phyloP scores from a whole-genome alignment of 2,888 invertebrate genomes.

The Volucella bombylans region DNA sequence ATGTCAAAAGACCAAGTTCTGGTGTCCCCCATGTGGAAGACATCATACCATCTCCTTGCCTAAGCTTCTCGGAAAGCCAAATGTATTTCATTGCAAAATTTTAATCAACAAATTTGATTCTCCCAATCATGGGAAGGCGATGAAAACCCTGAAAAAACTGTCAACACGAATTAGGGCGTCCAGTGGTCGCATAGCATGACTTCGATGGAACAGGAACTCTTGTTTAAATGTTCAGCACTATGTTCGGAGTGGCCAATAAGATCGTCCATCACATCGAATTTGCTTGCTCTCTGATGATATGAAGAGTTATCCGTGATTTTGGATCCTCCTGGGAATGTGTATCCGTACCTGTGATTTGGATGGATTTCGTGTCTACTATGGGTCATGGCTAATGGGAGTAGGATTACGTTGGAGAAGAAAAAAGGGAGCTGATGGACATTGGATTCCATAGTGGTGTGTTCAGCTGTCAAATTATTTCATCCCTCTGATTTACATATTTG shows the following conservation, averaged over 20 bases:
- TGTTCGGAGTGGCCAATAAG: slow-evolving; percentile 32
- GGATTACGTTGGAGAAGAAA: no score
- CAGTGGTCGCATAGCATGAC: neutral
- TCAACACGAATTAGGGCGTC: slow-evolving; percentile 54
- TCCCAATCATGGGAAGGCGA: slow-evolving; percentile 60
- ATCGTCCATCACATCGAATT: slow-evolving; percentile 45
- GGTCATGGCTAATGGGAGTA: no score
- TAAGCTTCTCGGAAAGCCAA: slow-evolving; percentile 54
- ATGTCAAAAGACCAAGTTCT: slow-evolving; percentile 42
- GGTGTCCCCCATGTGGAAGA: slow-evolving; percentile 38
- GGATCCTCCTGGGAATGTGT: slow-evolving; percentile 58
- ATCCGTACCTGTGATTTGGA: slow-evolving; percentile 16
- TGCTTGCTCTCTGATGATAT: slow-evolving; percentile 34
- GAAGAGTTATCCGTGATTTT: slow-evolving; percentile 12
- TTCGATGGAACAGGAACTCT: slow-evolving; percentile 31
- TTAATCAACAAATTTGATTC: slow-evolving; percentile 49
- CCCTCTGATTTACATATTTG: slow-evolving; percentile 8
- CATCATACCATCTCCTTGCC: neutral
- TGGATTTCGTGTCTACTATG: no score
- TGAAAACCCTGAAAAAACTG: slow-evolving; percentile 69
- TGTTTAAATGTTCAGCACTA: slow-evolving; percentile 45
- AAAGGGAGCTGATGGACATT: no score
- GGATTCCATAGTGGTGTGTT: neutral
- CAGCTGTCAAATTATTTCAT: slow-evolving; percentile 16
- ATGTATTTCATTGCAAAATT: slow-evolving; percentile 30